phyloP scores from a whole-genome alignment of 2,888 invertebrate genomes.

The Ochropacha duplaris region DNA sequence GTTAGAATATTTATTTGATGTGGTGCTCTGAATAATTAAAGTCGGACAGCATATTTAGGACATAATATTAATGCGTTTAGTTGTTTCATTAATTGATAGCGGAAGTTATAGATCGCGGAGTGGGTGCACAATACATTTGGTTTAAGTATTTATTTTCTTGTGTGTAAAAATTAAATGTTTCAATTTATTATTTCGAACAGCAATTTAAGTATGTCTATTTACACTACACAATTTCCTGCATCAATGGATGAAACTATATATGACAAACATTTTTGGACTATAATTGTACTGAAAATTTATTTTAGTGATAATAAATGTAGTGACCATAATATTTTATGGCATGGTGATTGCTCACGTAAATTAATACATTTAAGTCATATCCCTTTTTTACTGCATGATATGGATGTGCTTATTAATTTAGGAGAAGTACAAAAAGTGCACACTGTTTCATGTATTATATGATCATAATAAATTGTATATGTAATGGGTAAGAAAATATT shows the following conservation, averaged over 20 bases:
- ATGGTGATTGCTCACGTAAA: constrained; percentile 61
- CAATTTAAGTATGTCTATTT: background rate
- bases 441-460: constrained; percentile 31
- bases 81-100: constrained; percentile 2
- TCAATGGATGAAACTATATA: background rate
- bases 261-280: background rate
- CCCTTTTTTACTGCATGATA: constrained; percentile 23
- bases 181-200: background rate
- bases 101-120: background rate
- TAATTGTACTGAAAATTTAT: background rate
- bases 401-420: constrained; percentile 34
- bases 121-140: background rate
- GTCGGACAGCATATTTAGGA: background rate
- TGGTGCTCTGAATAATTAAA: background rate
- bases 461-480: constrained; percentile 23
- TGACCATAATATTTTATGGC: background rate
- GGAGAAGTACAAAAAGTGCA: constrained; percentile 58
- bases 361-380: constrained; percentile 43
- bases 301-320: background rate
- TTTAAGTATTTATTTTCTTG: background rate
- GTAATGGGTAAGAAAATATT: constrained; percentile 28
- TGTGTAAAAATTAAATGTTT: background rate
- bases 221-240: background rate
- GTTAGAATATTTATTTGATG: background rate
- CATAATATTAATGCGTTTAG: background rate